A percentile compares a stretch with the other conserved stretches of the same genome.
Conservation (phyloP, 2,888 invertebrate genomes). For the Arge pagana region DNA sequence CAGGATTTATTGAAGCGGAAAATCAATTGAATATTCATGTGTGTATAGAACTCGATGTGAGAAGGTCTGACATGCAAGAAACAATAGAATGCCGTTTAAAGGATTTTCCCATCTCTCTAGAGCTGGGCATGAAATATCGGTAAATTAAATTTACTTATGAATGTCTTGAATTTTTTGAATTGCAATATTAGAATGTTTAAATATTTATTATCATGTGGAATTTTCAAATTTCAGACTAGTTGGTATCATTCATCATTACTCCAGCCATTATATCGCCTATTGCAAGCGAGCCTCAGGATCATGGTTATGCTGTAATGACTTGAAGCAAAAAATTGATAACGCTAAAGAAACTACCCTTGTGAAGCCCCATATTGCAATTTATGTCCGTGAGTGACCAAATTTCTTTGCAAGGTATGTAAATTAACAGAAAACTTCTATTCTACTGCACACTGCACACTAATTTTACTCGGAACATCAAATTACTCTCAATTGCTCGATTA, state of each 20-base stretch:
- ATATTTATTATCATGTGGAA: background rate
- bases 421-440: background rate
- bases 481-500: background rate
- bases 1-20: background rate
- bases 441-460: background rate
- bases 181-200: conserved; percentile 5
- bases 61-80: conserved; percentile 4
- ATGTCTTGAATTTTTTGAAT: conserved; percentile 5
- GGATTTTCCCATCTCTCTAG: conserved; percentile 7
- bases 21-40: conserved; percentile 9
- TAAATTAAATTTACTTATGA: background rate
- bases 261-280: conserved; percentile 9
- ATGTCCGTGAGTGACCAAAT: conserved; percentile 8
- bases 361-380: conserved; percentile 9
- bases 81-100: conserved; percentile 7
- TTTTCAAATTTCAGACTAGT: conserved; percentile 11
- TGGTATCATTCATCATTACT: conserved; percentile 1
- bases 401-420: conserved; percentile 3
- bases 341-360: background rate
- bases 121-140: conserved; percentile 8
- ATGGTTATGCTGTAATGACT: conserved; percentile 8
- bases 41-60: conserved; percentile 9
- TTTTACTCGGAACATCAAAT: background rate
- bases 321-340: background rate
- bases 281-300: conserved; percentile 7